Percentiles rank a stretch among this genome's conserved stretches.
Conservation (phyloP, 1,140 invertebrate genomes). For the Gryllus bimaculatus region DNA sequence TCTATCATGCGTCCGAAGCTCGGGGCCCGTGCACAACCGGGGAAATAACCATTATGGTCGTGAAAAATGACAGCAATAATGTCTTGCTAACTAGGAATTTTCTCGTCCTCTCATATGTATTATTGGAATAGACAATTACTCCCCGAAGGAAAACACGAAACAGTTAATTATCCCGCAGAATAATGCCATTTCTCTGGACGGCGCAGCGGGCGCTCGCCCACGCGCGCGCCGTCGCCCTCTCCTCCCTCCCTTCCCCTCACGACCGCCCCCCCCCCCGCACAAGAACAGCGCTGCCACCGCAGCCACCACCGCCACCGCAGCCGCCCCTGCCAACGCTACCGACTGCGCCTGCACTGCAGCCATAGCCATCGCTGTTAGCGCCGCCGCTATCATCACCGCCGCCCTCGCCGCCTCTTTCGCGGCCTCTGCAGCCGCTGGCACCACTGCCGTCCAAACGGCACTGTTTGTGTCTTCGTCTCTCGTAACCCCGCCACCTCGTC, state of each 20-base stretch:
- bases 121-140: conserved; percentile 5
- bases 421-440: too few species aligned
- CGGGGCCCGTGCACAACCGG: background rate
- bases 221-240: background rate
- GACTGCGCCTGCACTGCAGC: too few species aligned
- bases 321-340: too few species aligned
- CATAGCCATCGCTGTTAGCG: too few species aligned
- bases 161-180: background rate
- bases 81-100: conserved; percentile 1
- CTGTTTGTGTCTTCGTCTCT: too few species aligned
- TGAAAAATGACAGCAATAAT: conserved; percentile 5
- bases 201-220: background rate
- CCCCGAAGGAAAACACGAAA: conserved; percentile 3
- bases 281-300: too few species aligned
- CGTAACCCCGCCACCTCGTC: too few species aligned
- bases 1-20: background rate
- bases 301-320: too few species aligned
- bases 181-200: background rate
- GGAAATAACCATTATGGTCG: background rate
- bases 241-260: background rate
- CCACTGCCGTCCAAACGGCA: too few species aligned
- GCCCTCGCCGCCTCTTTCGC: too few species aligned
- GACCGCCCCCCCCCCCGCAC: background rate
- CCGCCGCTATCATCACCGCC: too few species aligned
- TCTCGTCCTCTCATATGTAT: conserved; percentile 4